Percentiles rank a stretch among this genome's conserved stretches.
phyloP scores from a whole-genome alignment of 1,140 invertebrate genomes.

The Drosophila setifemur region DNA sequence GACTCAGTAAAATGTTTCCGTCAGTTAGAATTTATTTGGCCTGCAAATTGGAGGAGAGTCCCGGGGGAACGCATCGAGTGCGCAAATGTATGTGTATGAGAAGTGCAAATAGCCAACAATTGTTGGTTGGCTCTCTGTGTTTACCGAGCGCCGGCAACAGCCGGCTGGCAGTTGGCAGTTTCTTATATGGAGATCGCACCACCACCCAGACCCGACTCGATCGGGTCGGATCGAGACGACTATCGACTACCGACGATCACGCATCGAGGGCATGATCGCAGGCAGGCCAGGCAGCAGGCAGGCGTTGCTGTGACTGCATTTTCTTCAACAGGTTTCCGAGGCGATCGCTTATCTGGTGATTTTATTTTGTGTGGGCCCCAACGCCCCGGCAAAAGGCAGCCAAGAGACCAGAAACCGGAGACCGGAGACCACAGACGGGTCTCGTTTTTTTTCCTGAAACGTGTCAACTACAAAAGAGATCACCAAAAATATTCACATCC shows the following conservation, averaged over 20 bases:
- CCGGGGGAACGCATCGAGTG: slow-evolving; percentile 23
- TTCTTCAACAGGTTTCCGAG: slow-evolving; percentile 69
- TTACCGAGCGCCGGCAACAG: slow-evolving; percentile 35
- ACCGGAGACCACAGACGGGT: slow-evolving; percentile 42
- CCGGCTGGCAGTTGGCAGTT: slow-evolving; percentile 12
- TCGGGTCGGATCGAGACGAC: slow-evolving; percentile 19
- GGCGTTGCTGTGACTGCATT: slow-evolving; percentile 51
- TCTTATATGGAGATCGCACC: slow-evolving; percentile 31
- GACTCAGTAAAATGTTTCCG: slow-evolving; percentile 31
- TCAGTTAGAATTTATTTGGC: slow-evolving; percentile 36
- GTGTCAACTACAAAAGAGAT: slow-evolving; percentile 56
- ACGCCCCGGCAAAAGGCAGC: slow-evolving; percentile 10
- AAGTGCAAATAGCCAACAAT: slow-evolving; percentile 51
- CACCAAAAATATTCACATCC: slow-evolving; percentile 19
- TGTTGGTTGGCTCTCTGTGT: slow-evolving; percentile 36
- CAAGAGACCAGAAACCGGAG: slow-evolving; percentile 14
- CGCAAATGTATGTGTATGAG: slow-evolving; percentile 16
- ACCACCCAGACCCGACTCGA: slow-evolving; percentile 18
- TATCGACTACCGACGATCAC: slow-evolving; percentile 59
- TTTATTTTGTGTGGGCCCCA: slow-evolving; percentile 36
- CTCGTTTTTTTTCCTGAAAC: slow-evolving; percentile 56
- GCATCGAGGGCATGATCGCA: slow-evolving; percentile 64
- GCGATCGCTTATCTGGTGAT: slow-evolving; percentile 53
- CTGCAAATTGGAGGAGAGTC: slow-evolving; percentile 24
- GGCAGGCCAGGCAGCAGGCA: no score